Base-by-base conservation (phyloP, 2,888 invertebrate species). In the Cyaniris semiargus region DNA sequence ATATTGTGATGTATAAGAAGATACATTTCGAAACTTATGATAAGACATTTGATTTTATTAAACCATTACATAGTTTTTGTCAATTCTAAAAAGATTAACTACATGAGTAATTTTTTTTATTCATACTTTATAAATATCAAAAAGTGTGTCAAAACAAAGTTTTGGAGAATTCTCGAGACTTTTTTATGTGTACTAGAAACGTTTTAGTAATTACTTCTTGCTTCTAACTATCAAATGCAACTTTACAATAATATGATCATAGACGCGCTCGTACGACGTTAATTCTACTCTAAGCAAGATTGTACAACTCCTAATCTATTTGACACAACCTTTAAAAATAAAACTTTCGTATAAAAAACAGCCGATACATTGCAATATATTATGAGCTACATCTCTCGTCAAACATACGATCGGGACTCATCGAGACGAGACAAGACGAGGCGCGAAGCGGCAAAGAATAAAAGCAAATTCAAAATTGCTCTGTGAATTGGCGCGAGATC, bases 311-410 rank as follows among this genome's bases (percentile, higher is more conserved):
- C 74, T 74, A 74, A 74, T 27, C 53, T 74, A 74, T 48, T 53
- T 53, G 74, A 74, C 74, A 74, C 74, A 74, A 74, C 74, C 74
- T 74, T 74, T 53, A 27, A 23, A 48, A 74, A 74, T 44, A 48
- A 74, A 74, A 74, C 38, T 53, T 53, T 53, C 74, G 74, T 74
- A 74, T 74, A 74, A 74, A 58, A 74, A 74, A 74, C 74, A 53
- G 74, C 74, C 74, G 15, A 48, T 74, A 74, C 74, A 74, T 38
- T 44, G 71, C 71, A 71, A 38, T 48, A 72, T 23, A n/a, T 60
- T 60, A 60, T 23, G 60, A 60, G 23, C 23, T 60, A 60, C 23
- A 48, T 72, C 23, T 44, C 72, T 72, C 23, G 72, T 72, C 72
- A 72, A 38, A 72, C n/a, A 4, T 21, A 5, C 15, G 53, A 18